Evolutionary conservation across 1,140 invertebrate species (phyloP).

Genomic region (Drosophila varians): DNA sequence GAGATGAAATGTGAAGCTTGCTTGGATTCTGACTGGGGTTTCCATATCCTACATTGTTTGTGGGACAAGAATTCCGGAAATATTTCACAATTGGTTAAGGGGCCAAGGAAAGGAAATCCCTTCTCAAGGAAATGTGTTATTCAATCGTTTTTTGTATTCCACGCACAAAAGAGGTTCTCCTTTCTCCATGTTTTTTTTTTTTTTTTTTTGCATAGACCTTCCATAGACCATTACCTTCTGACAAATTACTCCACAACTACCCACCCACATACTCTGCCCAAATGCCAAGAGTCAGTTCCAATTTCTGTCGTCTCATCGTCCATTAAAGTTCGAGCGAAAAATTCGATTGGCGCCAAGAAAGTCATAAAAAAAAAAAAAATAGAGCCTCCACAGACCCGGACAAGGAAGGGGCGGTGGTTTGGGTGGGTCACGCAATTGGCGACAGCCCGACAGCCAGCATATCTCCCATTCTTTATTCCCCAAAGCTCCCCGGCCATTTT

Average conservation of each 20-base stretch:
- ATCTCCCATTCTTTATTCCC: background rate
- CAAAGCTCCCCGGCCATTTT: background rate
- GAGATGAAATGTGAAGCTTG: background rate
- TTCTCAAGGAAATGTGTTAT: conserved; percentile 3
- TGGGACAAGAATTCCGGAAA: no score
- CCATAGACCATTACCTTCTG: no score
- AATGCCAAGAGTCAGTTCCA: conserved; percentile 15
- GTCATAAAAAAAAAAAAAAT: conserved; percentile 73
- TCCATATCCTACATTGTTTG: no score
- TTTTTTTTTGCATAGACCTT: conserved; percentile 25
- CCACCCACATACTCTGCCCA: conserved; percentile 1
- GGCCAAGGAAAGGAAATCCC: conserved; percentile 3
- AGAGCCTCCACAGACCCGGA: conserved; percentile 21
- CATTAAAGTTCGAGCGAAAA: conserved; percentile 42
- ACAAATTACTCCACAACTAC: conserved; percentile 23
- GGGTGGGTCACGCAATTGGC: conserved; percentile 30
- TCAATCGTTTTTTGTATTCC: background rate
- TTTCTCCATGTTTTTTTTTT: background rate
- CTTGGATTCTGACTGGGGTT: conserved; percentile 5
- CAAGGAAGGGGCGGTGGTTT: conserved; percentile 25
- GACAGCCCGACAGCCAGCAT: conserved; percentile 24
- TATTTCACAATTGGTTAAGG: background rate
- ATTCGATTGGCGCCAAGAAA: conserved; percentile 71
- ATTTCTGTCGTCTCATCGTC: conserved; percentile 50
- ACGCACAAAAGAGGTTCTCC: background rate